These are phyloP conservation scores for Stigmatopora nigra DNA, from an alignment of 2,113 vertebrate species.

Conservation along the genomic window DNA sequence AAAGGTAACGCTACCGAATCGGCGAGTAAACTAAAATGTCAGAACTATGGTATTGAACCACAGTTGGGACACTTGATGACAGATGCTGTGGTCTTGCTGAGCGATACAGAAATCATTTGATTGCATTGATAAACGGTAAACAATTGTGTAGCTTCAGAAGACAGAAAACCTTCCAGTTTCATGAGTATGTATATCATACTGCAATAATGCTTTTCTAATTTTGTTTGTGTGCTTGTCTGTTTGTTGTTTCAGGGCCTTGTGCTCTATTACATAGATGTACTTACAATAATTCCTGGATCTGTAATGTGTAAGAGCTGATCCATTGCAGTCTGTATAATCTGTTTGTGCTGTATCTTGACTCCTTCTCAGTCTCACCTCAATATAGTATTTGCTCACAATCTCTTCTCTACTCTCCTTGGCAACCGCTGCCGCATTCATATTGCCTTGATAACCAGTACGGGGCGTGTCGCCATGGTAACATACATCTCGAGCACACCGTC, in stretches of 20 bases:
- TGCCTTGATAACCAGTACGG: constrained; percentile 50
- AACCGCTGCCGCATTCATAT: constrained; percentile 52
- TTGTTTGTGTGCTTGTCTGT: background rate
- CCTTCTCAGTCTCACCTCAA: constrained; percentile 7
- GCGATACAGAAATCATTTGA: background rate
- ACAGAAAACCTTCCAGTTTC: too few species aligned
- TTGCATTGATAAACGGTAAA: background rate
- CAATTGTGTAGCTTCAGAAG: background rate
- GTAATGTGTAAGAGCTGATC: background rate
- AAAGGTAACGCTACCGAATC: too few species aligned
- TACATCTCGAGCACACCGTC: constrained; percentile 61
- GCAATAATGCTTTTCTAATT: background rate
- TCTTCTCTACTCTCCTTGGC: constrained; percentile 48
- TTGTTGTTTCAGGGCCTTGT: background rate
- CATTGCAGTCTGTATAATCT: background rate
- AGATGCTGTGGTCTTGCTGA: background rate
- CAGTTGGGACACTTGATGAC: background rate
- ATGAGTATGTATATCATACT: too few species aligned
- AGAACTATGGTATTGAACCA: background rate
- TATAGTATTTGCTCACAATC: constrained; percentile 29
- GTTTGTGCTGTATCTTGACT: background rate
- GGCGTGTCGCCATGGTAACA: constrained; percentile 57
- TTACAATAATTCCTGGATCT: background rate
- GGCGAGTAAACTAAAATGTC: too few species aligned
- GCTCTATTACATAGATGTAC: background rate